Evolutionary conservation across 1,140 invertebrate species (phyloP).

Genomic region (Cepaea nemoralis): DNA sequence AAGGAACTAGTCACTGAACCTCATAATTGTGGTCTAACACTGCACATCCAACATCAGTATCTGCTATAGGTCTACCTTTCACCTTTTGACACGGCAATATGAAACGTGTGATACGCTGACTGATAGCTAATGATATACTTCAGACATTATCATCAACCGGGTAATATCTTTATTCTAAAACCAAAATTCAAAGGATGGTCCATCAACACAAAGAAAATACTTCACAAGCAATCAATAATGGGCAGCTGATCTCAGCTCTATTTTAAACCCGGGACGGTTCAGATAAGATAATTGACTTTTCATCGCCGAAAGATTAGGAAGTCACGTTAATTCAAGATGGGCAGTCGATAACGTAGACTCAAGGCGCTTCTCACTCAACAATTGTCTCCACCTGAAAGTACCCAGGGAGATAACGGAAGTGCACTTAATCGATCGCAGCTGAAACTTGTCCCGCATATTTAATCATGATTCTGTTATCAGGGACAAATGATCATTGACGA

Average conservation of each 20-base stretch:
- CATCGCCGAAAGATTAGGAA: neutral
- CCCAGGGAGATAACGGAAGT: neutral
- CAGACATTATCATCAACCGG: no score
- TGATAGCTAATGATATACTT: no score
- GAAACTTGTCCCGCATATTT: neutral
- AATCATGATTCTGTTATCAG: neutral
- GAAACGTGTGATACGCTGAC: no score
- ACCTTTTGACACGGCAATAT: no score
- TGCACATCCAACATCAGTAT: no score
- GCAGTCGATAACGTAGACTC: neutral
- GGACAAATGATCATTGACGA: neutral
- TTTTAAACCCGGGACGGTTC: neutral
- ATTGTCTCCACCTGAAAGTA: neutral
- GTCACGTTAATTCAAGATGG: neutral
- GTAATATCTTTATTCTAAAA: no score
- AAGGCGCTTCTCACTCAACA: neutral
- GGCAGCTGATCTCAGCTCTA: conserved; percentile 6
- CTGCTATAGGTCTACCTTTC: no score
- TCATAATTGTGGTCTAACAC: no score
- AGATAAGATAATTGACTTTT: neutral
- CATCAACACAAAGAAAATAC: conserved; percentile 8
- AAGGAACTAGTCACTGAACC: no score
- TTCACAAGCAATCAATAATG: neutral
- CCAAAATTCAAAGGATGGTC: no score
- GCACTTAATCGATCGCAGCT: neutral